phyloP scores from a whole-genome alignment of 2,113 vertebrate species.

The Notiomystis cincta region DNA sequence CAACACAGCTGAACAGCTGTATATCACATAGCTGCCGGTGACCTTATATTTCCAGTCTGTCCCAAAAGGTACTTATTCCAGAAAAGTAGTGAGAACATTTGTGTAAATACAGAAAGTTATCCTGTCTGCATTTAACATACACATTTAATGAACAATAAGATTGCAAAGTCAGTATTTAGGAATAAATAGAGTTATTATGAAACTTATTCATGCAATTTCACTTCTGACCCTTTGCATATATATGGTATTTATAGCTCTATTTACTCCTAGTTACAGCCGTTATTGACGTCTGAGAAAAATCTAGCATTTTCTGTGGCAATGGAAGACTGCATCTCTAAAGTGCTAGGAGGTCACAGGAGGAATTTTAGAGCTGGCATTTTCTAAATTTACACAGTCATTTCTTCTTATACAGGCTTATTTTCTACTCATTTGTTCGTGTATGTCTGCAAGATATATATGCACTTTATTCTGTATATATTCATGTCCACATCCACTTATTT shows the following conservation, averaged over 20 bases:
- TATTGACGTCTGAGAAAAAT: not conserved
- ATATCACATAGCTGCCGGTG: not conserved
- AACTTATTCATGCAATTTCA: not conserved
- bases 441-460: not conserved
- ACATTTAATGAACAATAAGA: not conserved
- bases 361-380: constrained; percentile 6
- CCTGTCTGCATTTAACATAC: not conserved
- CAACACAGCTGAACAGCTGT: not conserved
- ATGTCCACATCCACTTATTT: not conserved
- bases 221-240: not conserved
- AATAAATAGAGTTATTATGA: not conserved
- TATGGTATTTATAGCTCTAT: not conserved
- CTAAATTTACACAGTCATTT: constrained; percentile 14
- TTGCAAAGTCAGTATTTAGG: not conserved
- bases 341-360: not conserved
- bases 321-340: not conserved
- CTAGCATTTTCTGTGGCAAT: not conserved
- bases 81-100: not conserved
- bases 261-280: not conserved
- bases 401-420: constrained; percentile 2
- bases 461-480: constrained; percentile 23
- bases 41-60: not conserved
- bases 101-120: not conserved
- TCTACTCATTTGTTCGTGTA: not conserved
- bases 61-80: not conserved